Evolutionary conservation across 2,797 vertebrate genomes (phyloP).

Genomic region (Bovichtus variegatus): DNA sequence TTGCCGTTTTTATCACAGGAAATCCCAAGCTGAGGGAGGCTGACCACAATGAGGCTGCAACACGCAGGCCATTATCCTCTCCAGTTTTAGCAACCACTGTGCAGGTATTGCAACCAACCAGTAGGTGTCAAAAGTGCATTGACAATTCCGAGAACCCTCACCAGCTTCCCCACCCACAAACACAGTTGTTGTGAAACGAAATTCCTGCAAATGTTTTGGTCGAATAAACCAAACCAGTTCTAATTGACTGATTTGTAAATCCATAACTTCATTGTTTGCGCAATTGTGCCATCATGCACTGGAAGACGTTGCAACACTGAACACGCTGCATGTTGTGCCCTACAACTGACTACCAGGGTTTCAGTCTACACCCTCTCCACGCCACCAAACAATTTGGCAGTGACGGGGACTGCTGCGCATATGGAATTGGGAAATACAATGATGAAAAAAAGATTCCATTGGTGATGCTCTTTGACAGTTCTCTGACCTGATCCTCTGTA

Average conservation of each 20-base stretch:
- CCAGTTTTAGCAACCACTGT: slow-evolving; percentile 6
- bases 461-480: neutral
- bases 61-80: neutral
- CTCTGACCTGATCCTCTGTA: neutral
- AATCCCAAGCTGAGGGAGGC: slow-evolving; percentile 3
- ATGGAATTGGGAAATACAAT: neutral
- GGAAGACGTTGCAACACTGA: neutral
- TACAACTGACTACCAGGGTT: neutral
- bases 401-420: neutral
- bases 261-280: neutral
- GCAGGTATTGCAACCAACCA: neutral
- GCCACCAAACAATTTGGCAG: neutral
- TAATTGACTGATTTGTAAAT: neutral
- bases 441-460: neutral
- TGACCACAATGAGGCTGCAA: neutral
- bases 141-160: neutral
- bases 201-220: neutral
- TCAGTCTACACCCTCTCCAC: neutral
- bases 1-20: neutral
- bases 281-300: neutral
- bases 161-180: neutral
- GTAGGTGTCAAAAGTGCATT: neutral
- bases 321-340: neutral
- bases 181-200: neutral
- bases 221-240: neutral